Base-by-base conservation (phyloP, 2,888 invertebrate genomes). In the Dioctria linearis region DNA sequence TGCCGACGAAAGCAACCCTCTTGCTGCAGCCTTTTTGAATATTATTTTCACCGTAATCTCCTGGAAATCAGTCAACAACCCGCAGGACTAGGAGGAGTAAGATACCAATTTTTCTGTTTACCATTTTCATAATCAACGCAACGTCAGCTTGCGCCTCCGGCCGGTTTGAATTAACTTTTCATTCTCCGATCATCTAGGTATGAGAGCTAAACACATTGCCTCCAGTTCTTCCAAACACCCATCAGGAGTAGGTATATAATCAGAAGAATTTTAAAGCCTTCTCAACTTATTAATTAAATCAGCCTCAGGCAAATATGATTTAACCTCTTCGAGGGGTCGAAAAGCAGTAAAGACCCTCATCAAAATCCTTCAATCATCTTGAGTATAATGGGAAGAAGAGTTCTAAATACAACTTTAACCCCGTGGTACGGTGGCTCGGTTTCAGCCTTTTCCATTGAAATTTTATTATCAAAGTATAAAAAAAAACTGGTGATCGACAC, bases 251-350 rank as follows among this genome's bases (percentile, higher is more conserved):
- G 25, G 25, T 25, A 25, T 25, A 25, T 0, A 0, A 25, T 25
- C 25, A 25, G 25, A 25, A 25, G 25, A 25, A 25, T 25, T 25
- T 75, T 59, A 75, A 75, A 59, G 73, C 59, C 73, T 75, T 75
- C 42, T 54, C 59, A 59, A 75, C 42, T 75, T 75, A 75, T 75
- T 75, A 75, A 75, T 75, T 75, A 75, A 75, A 75, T 75, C 73
- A 75, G 73, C 59, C 42, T 59, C 43, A 59, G 42, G 59, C 59
- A 75, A 43, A 59, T 59, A 59, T 51, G 73, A 75, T 59, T 75
- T 75, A 75, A 75, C 59, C 42, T 75, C 42, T 75, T 39, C 37
- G 25, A 43, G 42, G 73, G 54, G 59, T 59, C 11, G 43, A 75
- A 13, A 40, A 43, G 0, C 40, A 42, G 13, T 37, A 39, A 75